Evolutionary conservation across 2,113 vertebrate genomes (phyloP), one percentile per base, ranked within the genome.

Genomic region (Rhegmatorhina hoffmannsi): DNA sequence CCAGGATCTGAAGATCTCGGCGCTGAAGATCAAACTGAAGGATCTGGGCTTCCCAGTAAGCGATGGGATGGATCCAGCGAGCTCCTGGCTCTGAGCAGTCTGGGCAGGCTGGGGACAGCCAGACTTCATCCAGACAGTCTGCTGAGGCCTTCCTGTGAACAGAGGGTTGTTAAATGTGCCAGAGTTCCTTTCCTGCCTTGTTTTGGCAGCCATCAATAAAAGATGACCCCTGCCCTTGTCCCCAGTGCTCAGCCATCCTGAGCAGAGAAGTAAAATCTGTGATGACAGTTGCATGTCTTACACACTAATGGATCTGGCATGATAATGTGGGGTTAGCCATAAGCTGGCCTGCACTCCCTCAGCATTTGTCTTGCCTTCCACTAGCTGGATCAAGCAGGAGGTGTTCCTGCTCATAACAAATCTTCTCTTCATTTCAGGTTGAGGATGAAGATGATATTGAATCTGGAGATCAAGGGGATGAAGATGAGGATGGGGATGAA

Each of bases 1-100:
- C 97, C 99, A 99, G 96, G 99, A 99, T 97, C 99, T 99, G 98
- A 99, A 99, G 92, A 99, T 99, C 63, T 79, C 98, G 82, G 94
- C 81, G 4, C 97, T 99, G 49, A 99, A 98, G 95, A 97, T 97
- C 76, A 99, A 83, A 80, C 96, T 99, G 88, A 99, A 99, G 96
- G 98, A 98, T 52, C 98, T 99, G 36, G 99, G 99, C 90, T 98
- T 99, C 92, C 96, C 98, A 97, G 99, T 99, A 98, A 95, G 97
- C 29, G 7, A 38, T 70, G 40, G 38, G 24, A 67, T 23, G 56
- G 40, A 29, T 43, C 9, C 33, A 23, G 17, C 7, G 28, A 33
- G 21, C 7, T 66, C 34, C 13, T 33, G 21, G 40, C 23, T 23
- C 53, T 29, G 53, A n/a, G 50, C 24, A 8, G 24, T 33, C n/a